Evolutionary conservation across 2,888 invertebrate species (phyloP), one percentile per base, ranked within the genome.

Genomic region (Heliconius charithonia): DNA sequence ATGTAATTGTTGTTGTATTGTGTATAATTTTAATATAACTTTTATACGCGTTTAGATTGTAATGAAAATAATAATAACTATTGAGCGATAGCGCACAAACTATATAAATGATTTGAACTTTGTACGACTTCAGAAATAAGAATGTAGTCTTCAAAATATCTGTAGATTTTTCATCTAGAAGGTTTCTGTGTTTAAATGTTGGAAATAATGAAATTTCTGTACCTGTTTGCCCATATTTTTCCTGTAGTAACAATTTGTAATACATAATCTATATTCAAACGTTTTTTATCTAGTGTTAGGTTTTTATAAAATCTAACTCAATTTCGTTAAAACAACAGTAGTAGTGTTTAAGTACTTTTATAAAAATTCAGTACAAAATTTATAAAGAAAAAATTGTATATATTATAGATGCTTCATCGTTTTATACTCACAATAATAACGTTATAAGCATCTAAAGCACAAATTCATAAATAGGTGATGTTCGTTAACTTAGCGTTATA

Each of bases 1-100:
- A 83, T 79, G 74, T 85, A 85, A 85, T 81, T 85, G 85, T 87
- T 83, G 59, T 79, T 79, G 16, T 65, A 80, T 70, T 77, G n/a
- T 76, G 70, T 79, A 62, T 76, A 73, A 71, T 77, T 37, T 71
- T 37, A 71, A 74, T 82, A 81, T 80, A 41, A 84, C 72, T 84
- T 85, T 85, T 83, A 83, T 83, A 85, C 83, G 81, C 82, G 80
- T 80, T 79, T 73, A 79, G 79, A 81, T 80, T 83, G 16, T 63
- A 63, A 27, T 19, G 19, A 16, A 63, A 63, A 78, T 74, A 77
- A 75, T 79, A 79, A 80, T 83, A 83, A 83, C 82, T 83, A 81
- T 82, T 83, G 79, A 80, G 81, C 77, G 79, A 79, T 79, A 77
- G 84, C 85, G 84, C 85, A 85, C 85, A 84, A 77, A 76, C 29